Evolutionary conservation across 2,113 vertebrate species (phyloP), one percentile per base, ranked within the genome.

Genomic region (Oncorhynchus nerka): DNA sequence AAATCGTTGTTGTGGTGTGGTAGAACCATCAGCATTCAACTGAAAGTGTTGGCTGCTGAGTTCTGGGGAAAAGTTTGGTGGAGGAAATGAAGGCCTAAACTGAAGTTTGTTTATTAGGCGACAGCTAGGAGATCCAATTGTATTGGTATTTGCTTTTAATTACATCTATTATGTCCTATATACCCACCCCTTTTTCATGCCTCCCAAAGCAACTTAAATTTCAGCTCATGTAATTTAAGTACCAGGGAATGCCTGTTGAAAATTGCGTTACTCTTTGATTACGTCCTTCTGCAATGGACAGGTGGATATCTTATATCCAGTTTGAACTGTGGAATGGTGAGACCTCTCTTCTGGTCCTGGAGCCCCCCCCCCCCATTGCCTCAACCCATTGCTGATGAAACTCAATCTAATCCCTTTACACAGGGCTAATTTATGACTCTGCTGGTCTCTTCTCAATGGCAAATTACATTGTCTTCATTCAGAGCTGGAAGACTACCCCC

Each of bases 391-490:
- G 89, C 90, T 78, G 75, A 87, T 93, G 95, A 95, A 95, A 45
- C 39, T 45, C 84, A 92, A 95, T 87, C 94, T 94, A 92, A 94
- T 94, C 93, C 94, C 93, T 93, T 94, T 93, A 93, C 93, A 91
- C 87, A 88, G 81, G 86, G 92, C 92, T 94, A 94, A 96, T 96
- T 95, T 96, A 95, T 95, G 94, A 94, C 92, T 45, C 39, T 92
- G 86, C 95, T 93, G 93, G 92, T 90, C 89, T 93, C 93, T 92
- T 93, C 94, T 93, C 89, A 91, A 91, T 94, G 92, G 94, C 94
- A 94, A 92, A 94, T 94, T 94, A 91, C 94, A 94, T 95, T 95
- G 94, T 95, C 94, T 95, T 93, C 93, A 93, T 94, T 93, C 93
- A 90, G 79, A 89, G 88, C 88, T 80, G 89, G 81, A 62, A 88